Conservation (phyloP, 2,113 vertebrate genomes). For the Phaetusa simplex region DNA sequence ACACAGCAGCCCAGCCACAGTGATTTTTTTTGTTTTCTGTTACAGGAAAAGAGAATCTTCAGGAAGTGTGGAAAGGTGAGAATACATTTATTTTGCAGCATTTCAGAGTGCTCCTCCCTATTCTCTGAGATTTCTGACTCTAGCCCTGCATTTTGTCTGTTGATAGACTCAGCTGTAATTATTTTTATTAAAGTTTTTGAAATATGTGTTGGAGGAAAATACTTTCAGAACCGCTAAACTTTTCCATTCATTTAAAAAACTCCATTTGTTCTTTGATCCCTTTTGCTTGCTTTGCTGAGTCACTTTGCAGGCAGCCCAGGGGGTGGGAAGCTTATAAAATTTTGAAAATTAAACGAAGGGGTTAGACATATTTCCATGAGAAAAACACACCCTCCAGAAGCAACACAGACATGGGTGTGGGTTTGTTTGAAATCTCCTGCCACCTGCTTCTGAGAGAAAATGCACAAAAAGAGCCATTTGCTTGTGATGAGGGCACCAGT, state of each 20-base stretch:
- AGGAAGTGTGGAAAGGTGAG: not conserved
- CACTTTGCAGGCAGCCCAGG: not conserved
- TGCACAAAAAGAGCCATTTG: not conserved
- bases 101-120: not conserved
- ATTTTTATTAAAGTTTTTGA: conserved; percentile 36
- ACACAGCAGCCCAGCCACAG: not conserved
- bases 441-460: not conserved
- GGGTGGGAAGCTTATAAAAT: not conserved
- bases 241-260: conserved; percentile 5
- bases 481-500: not conserved
- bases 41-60: not conserved
- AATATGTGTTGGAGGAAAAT: conserved; percentile 16
- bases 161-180: not conserved
- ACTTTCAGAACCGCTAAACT: conserved; percentile 4
- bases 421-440: not conserved
- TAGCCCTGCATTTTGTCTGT: not conserved
- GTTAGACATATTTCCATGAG: not conserved
- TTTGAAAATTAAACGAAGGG: not conserved
- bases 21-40: not conserved
- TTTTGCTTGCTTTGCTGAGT: conserved; percentile 37
- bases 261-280: conserved; percentile 24
- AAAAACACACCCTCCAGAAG: not conserved
- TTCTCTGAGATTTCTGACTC: not conserved
- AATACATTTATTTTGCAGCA: not conserved
- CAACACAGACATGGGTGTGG: not conserved